Evolutionary conservation across 2,888 invertebrate genomes (phyloP).

Genomic region (Anagyrus pseudococci): DNA sequence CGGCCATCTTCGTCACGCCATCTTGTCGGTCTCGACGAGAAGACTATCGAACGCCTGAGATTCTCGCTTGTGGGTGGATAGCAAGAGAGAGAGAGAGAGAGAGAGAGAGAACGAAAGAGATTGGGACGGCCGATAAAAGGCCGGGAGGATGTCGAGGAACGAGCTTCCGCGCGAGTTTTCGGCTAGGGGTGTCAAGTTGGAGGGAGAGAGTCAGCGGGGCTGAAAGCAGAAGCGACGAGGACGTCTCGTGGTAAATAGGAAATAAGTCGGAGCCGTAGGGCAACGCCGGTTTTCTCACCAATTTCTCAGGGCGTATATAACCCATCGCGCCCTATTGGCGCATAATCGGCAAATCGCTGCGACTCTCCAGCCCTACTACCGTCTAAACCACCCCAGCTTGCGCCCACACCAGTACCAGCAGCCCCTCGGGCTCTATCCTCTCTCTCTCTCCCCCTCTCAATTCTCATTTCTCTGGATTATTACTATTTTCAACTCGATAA

Average conservation of each 20-base stretch:
- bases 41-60: not conserved
- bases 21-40: slow-evolving; percentile 57
- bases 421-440: slow-evolving; percentile 1
- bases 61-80: not conserved
- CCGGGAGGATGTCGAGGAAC: slow-evolving; percentile 1
- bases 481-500: too few relatives aligned
- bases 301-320: slow-evolving; percentile 55
- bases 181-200: too few relatives aligned
- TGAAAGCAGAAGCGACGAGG: too few relatives aligned
- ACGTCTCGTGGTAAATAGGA: slow-evolving; percentile 60
- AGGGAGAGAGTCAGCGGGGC: too few relatives aligned
- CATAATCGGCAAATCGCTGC: slow-evolving; percentile 59
- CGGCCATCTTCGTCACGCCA: slow-evolving; percentile 54
- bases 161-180: too few relatives aligned
- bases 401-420: too few relatives aligned
- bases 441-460: not conserved
- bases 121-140: slow-evolving; percentile 1
- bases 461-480: not conserved
- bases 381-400: not conserved
- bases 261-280: slow-evolving; percentile 60
- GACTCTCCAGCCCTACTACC: too few relatives aligned
- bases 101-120: slow-evolving; percentile 23
- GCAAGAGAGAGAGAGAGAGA: not conserved
- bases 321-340: slow-evolving; percentile 52
- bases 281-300: slow-evolving; percentile 57